Evolutionary conservation across 1,140 invertebrate species (phyloP), one percentile per base, ranked within the genome.

Genomic region (Hyposmocoma kahamanoa): DNA sequence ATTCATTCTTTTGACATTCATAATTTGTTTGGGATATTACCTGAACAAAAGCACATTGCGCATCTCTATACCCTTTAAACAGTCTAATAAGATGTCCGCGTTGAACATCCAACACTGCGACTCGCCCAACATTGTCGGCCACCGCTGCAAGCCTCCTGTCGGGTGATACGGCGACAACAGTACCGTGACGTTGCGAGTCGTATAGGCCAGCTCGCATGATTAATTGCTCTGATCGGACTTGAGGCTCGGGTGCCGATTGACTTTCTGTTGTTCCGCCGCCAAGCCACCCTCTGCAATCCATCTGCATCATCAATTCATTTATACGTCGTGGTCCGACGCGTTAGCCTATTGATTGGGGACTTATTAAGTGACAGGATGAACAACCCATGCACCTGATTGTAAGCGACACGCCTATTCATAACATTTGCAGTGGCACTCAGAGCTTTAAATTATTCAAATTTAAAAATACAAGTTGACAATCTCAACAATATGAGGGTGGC

Each of bases 41-140:
- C 85, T 95, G 91, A 30, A 98, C 86, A 91, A 97, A 99, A 5
- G 92, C 93, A 84, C 94, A 96, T 70, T 98, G 95, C 6, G 97
- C 96, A 84, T 98, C 94, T 49, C 97, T 87, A 74, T 97, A 98
- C 8, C 96, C 97, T 88, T 98, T 98, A 89, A 96, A 97, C 75
- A 98, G 93, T 50, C 96, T 89, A 15, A 98, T 74, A 15, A 93
- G 91, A 45, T 94, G 89, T 6, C 96, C 95, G 66, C 90, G 91
- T 26, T 88, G 89, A 18, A 94, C 91, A 82, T 98, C 96, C 11
- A 98, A 73, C 2, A 99, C 86, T 39, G 93, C 89, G 0, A 99
- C 93, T 61, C 97, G 88, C 13, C 97, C 96, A 66, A 97, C 90
- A 58, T 90, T 91, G 85, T 99, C 97, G 0, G 92, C 91, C 11